Evolutionary conservation across 2,113 vertebrate genomes (phyloP), one percentile per base, ranked within the genome.

Genomic region (Amblyopsis rosae): DNA sequence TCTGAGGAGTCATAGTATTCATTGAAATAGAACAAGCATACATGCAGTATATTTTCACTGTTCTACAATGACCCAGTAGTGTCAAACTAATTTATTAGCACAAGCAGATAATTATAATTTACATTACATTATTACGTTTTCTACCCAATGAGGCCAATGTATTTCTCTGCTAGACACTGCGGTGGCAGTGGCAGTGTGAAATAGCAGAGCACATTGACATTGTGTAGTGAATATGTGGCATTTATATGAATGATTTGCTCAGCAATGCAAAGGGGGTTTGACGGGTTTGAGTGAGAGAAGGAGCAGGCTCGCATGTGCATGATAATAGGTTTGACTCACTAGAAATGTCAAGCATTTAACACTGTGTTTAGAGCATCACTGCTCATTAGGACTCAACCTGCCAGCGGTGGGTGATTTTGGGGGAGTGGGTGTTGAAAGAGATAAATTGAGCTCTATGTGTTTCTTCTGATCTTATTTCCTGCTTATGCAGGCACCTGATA

Each of bases 61-160:
- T 85, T 86, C 82, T 85, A 70, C 82, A 72, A 84, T 67, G 80
- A 81, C 56, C 63, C 73, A 70, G 61, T 70, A 58, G 62, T 68
- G 59, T 63, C 17, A 47, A 49, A 50, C 67, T 69, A 76, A 77
- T 78, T 72, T 50, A 16, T 26, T 12, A 45, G 33, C 53, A 50
- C 51, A 59, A 46, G 9, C 53, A 77, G 66, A 81, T 76, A 66
- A 89, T 82, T 67, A 73, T 58, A 59, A 41, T 83, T 76, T 79
- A 67, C 76, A 56, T 65, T 47, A 79, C 5, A 70, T 82, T 64
- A 81, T 79, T 67, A 74, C 54, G 46, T 66, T 59, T 71, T 63
- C 66, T 69, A 59, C 69, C 77, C 75, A 82, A 86, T 71, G 80
- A 69, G 73, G 45, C 41, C 13, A 70, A 53, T 70, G n/a, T 70